These are phyloP conservation scores for Elgonia sp. DNA, from an alignment of 2,888 invertebrate genomes.

Conservation along the genomic window DNA sequence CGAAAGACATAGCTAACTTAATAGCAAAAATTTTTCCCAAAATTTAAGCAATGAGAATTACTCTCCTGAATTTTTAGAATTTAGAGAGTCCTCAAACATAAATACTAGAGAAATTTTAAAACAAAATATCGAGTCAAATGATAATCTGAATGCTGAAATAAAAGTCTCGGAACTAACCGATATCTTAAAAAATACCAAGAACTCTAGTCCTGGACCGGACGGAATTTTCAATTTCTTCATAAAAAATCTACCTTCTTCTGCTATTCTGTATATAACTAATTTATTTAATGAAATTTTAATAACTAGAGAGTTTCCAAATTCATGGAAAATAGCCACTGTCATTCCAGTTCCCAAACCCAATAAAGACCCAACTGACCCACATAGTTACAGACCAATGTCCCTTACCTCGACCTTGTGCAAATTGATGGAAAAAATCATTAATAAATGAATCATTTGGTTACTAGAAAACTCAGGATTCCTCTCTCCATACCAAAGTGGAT, in stretches of 20 bases:
- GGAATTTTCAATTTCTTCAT: not conserved
- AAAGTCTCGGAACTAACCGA: not conserved
- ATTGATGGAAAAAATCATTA: not conserved
- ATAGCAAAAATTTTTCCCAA: slow-evolving; percentile 23
- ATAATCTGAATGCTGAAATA: not conserved
- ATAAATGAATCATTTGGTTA: slow-evolving; percentile 7
- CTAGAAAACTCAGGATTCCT: slow-evolving; percentile 39
- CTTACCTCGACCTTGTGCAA: not conserved
- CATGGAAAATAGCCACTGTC: not conserved
- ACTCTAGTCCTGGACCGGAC: slow-evolving; percentile 69
- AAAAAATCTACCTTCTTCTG: not conserved
- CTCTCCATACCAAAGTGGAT: slow-evolving; percentile 54
- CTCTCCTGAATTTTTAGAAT: not conserved
- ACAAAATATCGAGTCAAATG: not conserved
- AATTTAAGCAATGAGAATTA: slow-evolving; percentile 11
- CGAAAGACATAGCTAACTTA: not conserved
- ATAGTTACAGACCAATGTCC: not conserved
- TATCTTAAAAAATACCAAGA: slow-evolving; percentile 51
- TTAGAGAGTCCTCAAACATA: not conserved
- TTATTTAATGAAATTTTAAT: not conserved
- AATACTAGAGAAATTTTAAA: not conserved
- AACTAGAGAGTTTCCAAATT: not conserved
- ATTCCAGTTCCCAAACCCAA: not conserved
- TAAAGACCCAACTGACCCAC: not conserved
- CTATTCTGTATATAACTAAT: not conserved